Evolutionary conservation across 2,888 invertebrate genomes (phyloP), one percentile per base, ranked within the genome.

Genomic region (Harpalus rufipes): DNA sequence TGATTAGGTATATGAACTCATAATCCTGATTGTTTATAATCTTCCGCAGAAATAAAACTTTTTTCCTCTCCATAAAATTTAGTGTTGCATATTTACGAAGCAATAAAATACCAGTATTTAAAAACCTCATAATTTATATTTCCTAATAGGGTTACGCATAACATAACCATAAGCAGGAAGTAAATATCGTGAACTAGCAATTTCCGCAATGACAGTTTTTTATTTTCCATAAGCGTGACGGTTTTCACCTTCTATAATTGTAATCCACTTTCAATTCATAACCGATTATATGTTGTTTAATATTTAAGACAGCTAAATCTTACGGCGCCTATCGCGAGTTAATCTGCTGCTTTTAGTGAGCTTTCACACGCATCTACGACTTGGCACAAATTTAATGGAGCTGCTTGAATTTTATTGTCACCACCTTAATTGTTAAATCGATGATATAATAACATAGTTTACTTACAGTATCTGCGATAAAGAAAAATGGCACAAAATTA

Each of bases 281-380:
- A 21, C 41, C 18, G 80, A 81, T 81, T 81, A 63, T 63, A 81
- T 81, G 61, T 44, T 81, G 21, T 81, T 81, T 81, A 41, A 81
- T 63, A 81, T 81, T 81, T 63, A 81, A 81, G 80, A 81, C 80
- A 81, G 63, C 41, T 81, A 81, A 81, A 81, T 65, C 65, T 65
- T 65, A 61, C 21, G 8, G 21, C 65, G 18, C 81, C 44, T 81
- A 65, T 81, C 81, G 63, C 63, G 41, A 12, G 81, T 41, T 39
- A 61, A 81, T 81, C 81, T 81, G n/a, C 14, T 61, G 63, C 65
- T 63, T 81, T 61, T 63, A 81, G 81, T 81, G 65, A 63, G 18
- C 41, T 81, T 41, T 81, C 61, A 41, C 81, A 63, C 44, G 81
- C 81, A 81, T 39, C 63, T 10, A 44, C 2, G 68, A 68, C 68